Base-by-base conservation (phyloP, 1,140 invertebrate species). In the Oedothorax gibbosus region DNA sequence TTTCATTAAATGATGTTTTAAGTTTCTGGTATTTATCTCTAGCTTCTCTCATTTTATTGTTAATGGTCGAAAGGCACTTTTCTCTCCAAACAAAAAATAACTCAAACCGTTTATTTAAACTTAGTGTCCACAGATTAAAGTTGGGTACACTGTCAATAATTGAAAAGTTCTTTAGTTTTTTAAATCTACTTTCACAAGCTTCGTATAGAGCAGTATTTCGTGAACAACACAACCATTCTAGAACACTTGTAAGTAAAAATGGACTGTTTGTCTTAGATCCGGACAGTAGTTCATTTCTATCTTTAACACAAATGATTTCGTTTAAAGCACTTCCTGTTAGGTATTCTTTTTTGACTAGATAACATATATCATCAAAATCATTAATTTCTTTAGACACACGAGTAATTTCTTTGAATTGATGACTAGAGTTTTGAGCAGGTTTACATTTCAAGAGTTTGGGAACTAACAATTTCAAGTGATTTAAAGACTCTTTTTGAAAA, bases 161-260 rank as follows among this genome's bases (percentile, higher is more conserved):
- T 11, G 3, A 21, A 9, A 49, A 8, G 35, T 76, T 10, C 14
- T 65, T 56, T 0, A 56, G 56, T 12, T 75, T 54, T 9, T 7
- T 0, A 66, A 83, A 75, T 14, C 51, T 14, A 9, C 20, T 49
- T 56, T 75, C 35, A 49, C 60, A 73, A 14, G 54, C 15, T 56
- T 76, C 81, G 14, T 75, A 75, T 2, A 75, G 50, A 15, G 65
- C 71, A 53, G 18, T 51, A 0, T n/a, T 51, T 54, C 81, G 49
- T 12, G 81, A 65, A 20, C 50, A 66, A 12, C 50, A 15, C 11
- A 83, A 51, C 81, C 81, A 83, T 62, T 83, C 81, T 8, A 75
- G 49, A 10, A 75, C 15, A 56, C 14, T 83, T 12, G 8, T n/a
- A 11, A n/a, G 65, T 14, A 83, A 20, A n/a, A 9, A 15, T 18